Conservation (phyloP, 2,797 vertebrate genomes). For the Diglossa cyanea region DNA sequence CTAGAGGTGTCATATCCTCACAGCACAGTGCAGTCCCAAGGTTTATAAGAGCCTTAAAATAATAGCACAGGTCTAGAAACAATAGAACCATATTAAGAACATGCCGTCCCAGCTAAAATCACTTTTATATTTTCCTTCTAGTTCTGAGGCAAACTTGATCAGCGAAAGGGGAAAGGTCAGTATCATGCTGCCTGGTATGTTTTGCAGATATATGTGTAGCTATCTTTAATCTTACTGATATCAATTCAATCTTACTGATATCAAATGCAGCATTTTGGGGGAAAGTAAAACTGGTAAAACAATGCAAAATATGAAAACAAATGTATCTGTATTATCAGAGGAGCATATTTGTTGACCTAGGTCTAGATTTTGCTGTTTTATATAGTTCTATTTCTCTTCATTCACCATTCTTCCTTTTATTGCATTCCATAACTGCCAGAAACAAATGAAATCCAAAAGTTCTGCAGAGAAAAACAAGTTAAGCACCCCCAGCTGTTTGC, state of each 20-base stretch:
- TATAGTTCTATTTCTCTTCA: background rate
- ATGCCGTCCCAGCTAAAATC: background rate
- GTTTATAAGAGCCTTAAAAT: background rate
- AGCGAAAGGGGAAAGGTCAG: background rate
- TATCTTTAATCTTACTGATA: background rate
- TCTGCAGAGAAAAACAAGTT: slow-evolving; percentile 30
- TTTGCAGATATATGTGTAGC: background rate
- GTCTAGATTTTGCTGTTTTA: background rate
- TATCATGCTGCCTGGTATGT: background rate
- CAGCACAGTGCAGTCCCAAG: background rate
- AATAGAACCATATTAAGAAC: background rate
- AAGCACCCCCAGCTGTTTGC: slow-evolving; percentile 38
- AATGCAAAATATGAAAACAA: background rate
- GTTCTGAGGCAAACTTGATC: background rate
- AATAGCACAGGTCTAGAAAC: background rate
- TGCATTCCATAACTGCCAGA: background rate
- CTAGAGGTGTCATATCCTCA: background rate
- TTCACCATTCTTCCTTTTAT: background rate
- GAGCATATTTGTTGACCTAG: background rate
- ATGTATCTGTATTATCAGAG: background rate
- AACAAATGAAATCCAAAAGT: slow-evolving; percentile 29
- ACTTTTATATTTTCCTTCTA: background rate
- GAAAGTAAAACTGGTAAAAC: background rate
- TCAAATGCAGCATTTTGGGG: background rate
- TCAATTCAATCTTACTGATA: background rate